phyloP scores from a whole-genome alignment of 23 tunicate species.

The Oikopleura albicans region DNA sequence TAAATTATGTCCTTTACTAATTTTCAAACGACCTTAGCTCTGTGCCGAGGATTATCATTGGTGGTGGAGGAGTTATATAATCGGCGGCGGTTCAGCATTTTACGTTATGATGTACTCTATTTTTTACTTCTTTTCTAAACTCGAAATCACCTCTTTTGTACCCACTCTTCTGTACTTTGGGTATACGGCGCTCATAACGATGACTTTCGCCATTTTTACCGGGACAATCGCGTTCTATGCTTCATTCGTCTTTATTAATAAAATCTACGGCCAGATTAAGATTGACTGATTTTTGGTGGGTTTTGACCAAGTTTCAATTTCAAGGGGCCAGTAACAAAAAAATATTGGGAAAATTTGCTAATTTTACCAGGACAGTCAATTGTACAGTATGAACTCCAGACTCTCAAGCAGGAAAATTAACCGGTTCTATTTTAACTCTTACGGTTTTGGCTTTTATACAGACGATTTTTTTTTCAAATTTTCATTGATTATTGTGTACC shows the following conservation, averaged over 20 bases:
- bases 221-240: slow-evolving; percentile 94
- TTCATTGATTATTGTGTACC: too few relatives aligned
- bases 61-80: slow-evolving; percentile 96
- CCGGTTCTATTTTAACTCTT: too few relatives aligned
- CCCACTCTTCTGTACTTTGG: slow-evolving; percentile 96
- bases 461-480: too few relatives aligned
- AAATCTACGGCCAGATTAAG: slow-evolving; percentile 88
- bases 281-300: slow-evolving; percentile 36
- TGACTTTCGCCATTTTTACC: slow-evolving; percentile 94
- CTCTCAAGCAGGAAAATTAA: too few relatives aligned
- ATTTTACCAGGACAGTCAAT: too few relatives aligned
- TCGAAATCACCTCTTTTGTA: slow-evolving; percentile 72
- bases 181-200: slow-evolving; percentile 78
- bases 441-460: too few relatives aligned
- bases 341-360: too few relatives aligned
- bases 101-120: slow-evolving; percentile 81
- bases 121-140: slow-evolving; percentile 78
- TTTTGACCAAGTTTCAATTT: too few relatives aligned
- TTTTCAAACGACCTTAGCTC: too few relatives aligned
- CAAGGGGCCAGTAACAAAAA: too few relatives aligned
- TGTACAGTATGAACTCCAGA: too few relatives aligned
- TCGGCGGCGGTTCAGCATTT: slow-evolving; percentile 92
- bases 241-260: slow-evolving; percentile 60
- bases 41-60: slow-evolving; percentile 76
- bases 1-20: too few relatives aligned